Percentiles rank a stretch among this genome's conserved stretches.
Evolutionary conservation across 2,888 invertebrate genomes (phyloP).

Genomic region (Cephus rjabovi): DNA sequence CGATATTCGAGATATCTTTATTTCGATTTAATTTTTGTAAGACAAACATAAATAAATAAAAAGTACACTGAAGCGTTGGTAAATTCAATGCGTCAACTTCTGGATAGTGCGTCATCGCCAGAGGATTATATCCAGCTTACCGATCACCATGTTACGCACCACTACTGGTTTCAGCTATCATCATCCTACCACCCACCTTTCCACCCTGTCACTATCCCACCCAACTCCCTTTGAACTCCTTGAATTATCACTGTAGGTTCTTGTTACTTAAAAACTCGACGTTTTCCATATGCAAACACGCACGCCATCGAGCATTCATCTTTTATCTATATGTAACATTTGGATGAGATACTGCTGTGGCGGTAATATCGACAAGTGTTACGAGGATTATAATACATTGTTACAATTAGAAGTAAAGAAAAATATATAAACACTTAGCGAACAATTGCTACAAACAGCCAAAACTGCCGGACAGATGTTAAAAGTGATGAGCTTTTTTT

Average conservation of each 20-base stretch:
- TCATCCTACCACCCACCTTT: conserved; percentile 8
- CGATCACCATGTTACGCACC: conserved; percentile 28
- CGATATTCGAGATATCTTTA: conserved; percentile 51
- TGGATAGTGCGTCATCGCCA: conserved; percentile 26
- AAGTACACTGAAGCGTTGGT: conserved; percentile 56
- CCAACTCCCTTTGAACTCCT: background rate
- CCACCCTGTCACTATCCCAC: conserved; percentile 10
- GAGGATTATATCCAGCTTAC: conserved; percentile 18
- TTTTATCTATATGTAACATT: background rate
- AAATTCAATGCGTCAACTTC: conserved; percentile 50
- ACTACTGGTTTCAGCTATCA: conserved; percentile 17
- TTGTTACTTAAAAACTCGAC: conserved; percentile 9
- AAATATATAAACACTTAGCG: background rate
- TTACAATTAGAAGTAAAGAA: background rate
- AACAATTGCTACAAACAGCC: background rate
- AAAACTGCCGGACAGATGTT: background rate
- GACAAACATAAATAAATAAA: conserved; percentile 62
- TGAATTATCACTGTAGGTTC: background rate
- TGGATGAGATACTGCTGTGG: background rate
- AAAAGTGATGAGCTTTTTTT: background rate
- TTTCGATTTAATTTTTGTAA: conserved; percentile 41
- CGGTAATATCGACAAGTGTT: background rate
- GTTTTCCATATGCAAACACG: conserved; percentile 15
- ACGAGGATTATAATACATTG: background rate
- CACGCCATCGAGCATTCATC: background rate